A percentile compares a stretch with the other conserved stretches of the same genome.
These are phyloP conservation scores for Punctoribates punctum DNA, from an alignment of 2,888 invertebrate species.

Conservation along the genomic window DNA sequence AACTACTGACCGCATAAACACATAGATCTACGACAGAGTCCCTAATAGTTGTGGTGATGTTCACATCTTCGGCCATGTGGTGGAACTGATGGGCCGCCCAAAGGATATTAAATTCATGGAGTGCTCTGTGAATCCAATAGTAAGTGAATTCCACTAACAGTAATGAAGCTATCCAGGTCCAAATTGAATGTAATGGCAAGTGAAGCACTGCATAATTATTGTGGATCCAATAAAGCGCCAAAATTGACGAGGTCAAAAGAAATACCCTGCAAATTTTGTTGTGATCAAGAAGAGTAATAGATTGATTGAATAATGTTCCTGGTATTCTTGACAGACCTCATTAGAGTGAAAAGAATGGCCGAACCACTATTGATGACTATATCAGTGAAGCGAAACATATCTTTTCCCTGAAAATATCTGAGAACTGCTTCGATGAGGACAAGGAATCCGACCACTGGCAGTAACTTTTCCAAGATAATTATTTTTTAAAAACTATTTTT, in stretches of 20 bases:
- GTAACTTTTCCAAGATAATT: not conserved
- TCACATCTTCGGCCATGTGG: slow-evolving; percentile 85
- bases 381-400: slow-evolving; percentile 29
- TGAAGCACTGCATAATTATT: slow-evolving; percentile 36
- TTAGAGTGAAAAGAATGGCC: slow-evolving; percentile 23
- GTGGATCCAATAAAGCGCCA: slow-evolving; percentile 17
- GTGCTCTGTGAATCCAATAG: slow-evolving; percentile 39
- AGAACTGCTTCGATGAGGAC: not conserved
- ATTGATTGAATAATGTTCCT: not conserved
- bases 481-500: not conserved
- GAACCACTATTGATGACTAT: slow-evolving; percentile 33
- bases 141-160: slow-evolving; percentile 38
- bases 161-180: slow-evolving; percentile 38
- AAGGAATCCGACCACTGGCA: slow-evolving; percentile 18
- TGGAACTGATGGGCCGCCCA: slow-evolving; percentile 90
- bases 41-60: slow-evolving; percentile 74
- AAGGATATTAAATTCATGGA: slow-evolving; percentile 75
- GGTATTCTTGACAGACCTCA: not conserved
- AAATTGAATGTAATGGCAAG: slow-evolving; percentile 31
- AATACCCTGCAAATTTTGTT: not conserved
- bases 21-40: slow-evolving; percentile 76
- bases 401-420: slow-evolving; percentile 9
- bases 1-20: slow-evolving; percentile 65
- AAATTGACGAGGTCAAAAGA: slow-evolving; percentile 21
- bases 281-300: too few species aligned